Evolutionary conservation across 2,888 invertebrate species (phyloP).

Genomic region (Melipona bicolor): DNA sequence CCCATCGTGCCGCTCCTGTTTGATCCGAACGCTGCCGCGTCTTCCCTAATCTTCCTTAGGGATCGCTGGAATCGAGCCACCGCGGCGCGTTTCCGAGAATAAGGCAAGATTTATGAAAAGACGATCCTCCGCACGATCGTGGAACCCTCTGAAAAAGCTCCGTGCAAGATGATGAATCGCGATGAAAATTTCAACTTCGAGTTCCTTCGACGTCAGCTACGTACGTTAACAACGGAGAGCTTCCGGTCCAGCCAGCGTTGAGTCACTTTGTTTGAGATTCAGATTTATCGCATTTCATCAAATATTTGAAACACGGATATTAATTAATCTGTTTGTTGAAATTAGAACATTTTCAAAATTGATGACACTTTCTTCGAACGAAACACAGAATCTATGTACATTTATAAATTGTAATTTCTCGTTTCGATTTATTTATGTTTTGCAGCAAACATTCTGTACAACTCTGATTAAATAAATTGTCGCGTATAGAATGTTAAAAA

Average conservation of each 20-base stretch:
- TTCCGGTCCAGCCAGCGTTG: too few species aligned
- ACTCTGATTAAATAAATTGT: too few species aligned
- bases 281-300: too few species aligned
- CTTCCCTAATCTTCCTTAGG: not conserved
- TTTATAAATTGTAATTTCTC: too few species aligned
- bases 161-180: not conserved
- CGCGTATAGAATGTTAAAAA: too few species aligned
- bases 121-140: not conserved
- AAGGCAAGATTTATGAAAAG: not conserved
- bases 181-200: not conserved
- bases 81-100: not conserved
- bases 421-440: too few species aligned
- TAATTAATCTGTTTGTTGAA: too few species aligned
- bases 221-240: not conserved
- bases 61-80: not conserved
- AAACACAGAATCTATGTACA: too few species aligned
- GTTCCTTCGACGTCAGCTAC: not conserved
- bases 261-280: too few species aligned
- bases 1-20: not conserved
- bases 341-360: too few species aligned
- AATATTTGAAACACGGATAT: too few species aligned
- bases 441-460: too few species aligned
- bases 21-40: not conserved
- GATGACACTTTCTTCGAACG: not conserved
- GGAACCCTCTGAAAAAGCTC: not conserved